Evolutionary conservation across 2,797 vertebrate genomes (phyloP).

Genomic region (Eptatretus atami): DNA sequence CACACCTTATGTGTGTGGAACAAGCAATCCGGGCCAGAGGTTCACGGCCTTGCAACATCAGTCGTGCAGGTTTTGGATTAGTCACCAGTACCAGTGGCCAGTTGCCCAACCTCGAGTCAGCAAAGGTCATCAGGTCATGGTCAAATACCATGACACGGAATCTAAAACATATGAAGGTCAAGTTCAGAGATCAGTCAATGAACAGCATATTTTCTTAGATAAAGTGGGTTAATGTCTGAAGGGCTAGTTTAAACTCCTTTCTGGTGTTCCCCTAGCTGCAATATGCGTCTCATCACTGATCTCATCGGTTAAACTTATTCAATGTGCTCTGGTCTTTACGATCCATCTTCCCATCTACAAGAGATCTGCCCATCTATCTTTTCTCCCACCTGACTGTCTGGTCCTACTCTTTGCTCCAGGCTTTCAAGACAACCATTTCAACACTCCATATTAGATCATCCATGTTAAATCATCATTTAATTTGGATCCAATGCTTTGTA

Average conservation of each 20-base stretch:
- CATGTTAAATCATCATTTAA: too few relatives aligned
- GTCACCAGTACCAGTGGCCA: conserved; percentile 81
- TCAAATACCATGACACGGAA: conserved; percentile 65
- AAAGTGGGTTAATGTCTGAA: neutral
- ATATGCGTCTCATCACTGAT: neutral
- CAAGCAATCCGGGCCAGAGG: conserved; percentile 31
- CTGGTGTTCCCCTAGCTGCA: too few relatives aligned
- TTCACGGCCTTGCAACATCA: conserved; percentile 40
- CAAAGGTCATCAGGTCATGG: conserved; percentile 72
- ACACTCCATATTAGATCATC: too few relatives aligned
- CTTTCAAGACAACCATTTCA: too few relatives aligned
- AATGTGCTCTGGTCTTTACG: conserved; percentile 1
- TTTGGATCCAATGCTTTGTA: too few relatives aligned
- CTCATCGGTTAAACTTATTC: conserved; percentile 6
- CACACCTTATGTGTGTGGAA: conserved; percentile 81
- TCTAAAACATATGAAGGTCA: conserved; percentile 16
- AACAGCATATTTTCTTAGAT: neutral
- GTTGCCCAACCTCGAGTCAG: conserved; percentile 41
- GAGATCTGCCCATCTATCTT: too few relatives aligned
- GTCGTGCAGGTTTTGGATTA: conserved; percentile 66
- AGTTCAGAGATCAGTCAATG: neutral
- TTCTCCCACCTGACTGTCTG: too few relatives aligned
- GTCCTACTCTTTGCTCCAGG: too few relatives aligned
- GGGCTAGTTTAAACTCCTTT: neutral
- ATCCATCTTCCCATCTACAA: too few relatives aligned